These are phyloP conservation scores for Mylabris sibirica DNA, from an alignment of 2,888 invertebrate species.

Conservation along the genomic window DNA sequence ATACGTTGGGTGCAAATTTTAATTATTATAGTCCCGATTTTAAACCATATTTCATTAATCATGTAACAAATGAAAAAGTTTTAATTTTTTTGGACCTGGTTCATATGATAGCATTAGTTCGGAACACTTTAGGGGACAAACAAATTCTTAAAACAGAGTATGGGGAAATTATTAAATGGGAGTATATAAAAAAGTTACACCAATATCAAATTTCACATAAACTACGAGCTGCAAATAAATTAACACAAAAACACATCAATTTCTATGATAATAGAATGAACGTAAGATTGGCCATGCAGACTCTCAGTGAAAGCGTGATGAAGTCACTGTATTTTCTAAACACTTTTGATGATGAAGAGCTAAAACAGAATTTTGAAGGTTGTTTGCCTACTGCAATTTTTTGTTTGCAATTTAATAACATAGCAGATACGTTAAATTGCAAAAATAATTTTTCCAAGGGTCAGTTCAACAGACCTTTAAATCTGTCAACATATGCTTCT, in stretches of 20 bases:
- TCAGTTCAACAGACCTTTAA: background rate
- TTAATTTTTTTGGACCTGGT: background rate
- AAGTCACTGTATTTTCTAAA: background rate
- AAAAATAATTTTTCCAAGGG: background rate
- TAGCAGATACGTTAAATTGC: background rate
- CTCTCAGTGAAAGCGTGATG: background rate
- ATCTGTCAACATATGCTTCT: too few species aligned
- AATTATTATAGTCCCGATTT: slow-evolving; percentile 8
- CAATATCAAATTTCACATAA: background rate
- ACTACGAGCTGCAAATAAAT: background rate
- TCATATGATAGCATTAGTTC: background rate
- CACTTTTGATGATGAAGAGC: background rate
- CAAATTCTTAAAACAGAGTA: background rate
- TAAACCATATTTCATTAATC: slow-evolving; percentile 25
- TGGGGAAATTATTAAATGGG: background rate
- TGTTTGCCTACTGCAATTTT: background rate
- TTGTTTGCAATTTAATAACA: background rate
- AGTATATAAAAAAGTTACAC: background rate
- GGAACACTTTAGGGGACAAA: background rate
- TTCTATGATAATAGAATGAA: background rate
- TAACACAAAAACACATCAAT: background rate
- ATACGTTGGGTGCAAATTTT: slow-evolving; percentile 22
- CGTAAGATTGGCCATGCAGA: background rate
- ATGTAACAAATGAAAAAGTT: slow-evolving; percentile 17
- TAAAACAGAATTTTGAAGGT: background rate